Conservation (phyloP, 2,797 vertebrate genomes). For the Jordanella pulchra region DNA sequence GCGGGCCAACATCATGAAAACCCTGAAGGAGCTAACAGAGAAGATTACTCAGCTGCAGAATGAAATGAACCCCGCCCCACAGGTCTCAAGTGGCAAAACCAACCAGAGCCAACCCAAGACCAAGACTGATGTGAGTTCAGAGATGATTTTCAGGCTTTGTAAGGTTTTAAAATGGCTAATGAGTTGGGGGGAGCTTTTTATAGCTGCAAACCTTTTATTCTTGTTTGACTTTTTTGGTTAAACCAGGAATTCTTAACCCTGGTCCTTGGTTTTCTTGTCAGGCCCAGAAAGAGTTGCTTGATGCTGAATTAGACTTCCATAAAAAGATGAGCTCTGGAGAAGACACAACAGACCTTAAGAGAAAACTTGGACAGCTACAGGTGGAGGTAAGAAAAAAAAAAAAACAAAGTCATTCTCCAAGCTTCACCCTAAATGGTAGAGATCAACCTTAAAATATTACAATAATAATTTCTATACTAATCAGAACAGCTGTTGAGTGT, state of each 20-base stretch:
- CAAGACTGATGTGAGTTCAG: conserved; percentile 87
- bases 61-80: conserved; percentile 85
- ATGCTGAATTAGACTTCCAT: conserved; percentile 95
- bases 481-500: not conserved
- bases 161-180: not conserved
- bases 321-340: conserved; percentile 94
- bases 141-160: no score
- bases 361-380: conserved; percentile 91
- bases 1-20: conserved; percentile 95
- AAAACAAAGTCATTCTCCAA: not conserved
- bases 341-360: conserved; percentile 94
- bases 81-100: conserved; percentile 71
- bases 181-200: not conserved
- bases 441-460: not conserved
- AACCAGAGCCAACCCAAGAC: conserved; percentile 86
- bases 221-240: not conserved
- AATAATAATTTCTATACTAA: not conserved
- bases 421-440: not conserved
- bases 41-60: conserved; percentile 95
- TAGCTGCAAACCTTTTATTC: not conserved
- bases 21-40: conserved; percentile 92
- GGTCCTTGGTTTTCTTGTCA: conserved; percentile 39
- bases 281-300: conserved; percentile 96
- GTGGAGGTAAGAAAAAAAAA: conserved; percentile 85
- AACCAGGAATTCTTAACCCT: not conserved